Percentiles rank a stretch among this genome's conserved stretches.
Conservation (phyloP, 2,797 vertebrate genomes). For the Hyperoplus lanceolatus region DNA sequence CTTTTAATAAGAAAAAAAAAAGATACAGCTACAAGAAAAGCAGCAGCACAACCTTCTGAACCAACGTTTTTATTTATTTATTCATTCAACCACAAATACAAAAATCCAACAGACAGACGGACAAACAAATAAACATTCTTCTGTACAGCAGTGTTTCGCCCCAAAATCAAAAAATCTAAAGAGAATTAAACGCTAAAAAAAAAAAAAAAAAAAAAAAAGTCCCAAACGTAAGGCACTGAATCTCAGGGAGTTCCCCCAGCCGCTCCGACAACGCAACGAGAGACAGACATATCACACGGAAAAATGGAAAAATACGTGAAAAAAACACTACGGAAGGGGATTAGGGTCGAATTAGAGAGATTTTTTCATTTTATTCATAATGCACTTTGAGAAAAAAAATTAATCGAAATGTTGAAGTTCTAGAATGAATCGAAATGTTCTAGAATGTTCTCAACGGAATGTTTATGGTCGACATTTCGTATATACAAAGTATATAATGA, state of each 20-base stretch:
- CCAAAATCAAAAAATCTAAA: slow-evolving; percentile 9
- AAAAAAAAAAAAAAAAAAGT: background rate
- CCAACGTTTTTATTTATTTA: slow-evolving; percentile 65
- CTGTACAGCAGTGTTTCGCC: slow-evolving; percentile 60
- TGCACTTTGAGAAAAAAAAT: no score
- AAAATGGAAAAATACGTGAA: background rate
- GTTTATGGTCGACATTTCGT: no score
- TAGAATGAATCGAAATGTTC: no score
- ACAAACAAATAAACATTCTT: slow-evolving; percentile 16
- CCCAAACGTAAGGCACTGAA: slow-evolving; percentile 65
- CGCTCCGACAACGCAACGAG: background rate
- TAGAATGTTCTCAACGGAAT: no score
- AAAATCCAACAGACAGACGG: slow-evolving; percentile 43
- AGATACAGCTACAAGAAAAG: background rate
- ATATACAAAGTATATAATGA: no score
- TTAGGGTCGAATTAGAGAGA: no score
- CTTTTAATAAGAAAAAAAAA: background rate
- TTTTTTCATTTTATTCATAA: no score
- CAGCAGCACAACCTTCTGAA: slow-evolving; percentile 4
- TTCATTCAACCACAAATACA: slow-evolving; percentile 63
- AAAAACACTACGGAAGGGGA: no score
- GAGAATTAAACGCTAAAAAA: background rate
- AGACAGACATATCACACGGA: background rate
- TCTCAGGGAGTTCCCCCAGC: slow-evolving; percentile 17
- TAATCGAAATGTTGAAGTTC: no score